A percentile compares a stretch with the other conserved stretches of the same genome.
These are phyloP conservation scores for Sebastes fasciatus DNA, from an alignment of 2,113 vertebrate species.

Conservation along the genomic window DNA sequence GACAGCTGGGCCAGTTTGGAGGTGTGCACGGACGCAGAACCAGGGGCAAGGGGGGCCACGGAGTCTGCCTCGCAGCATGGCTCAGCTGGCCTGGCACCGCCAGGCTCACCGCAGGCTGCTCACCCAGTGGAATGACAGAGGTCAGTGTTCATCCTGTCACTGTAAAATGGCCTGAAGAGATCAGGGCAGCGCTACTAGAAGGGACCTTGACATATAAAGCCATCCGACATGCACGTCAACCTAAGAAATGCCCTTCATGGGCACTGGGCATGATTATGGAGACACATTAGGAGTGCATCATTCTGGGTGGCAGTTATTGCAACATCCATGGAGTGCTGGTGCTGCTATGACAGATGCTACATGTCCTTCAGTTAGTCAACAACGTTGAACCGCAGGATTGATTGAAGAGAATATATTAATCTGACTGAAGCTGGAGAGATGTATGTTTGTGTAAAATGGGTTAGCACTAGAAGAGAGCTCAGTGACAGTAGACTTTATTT, in stretches of 20 bases:
- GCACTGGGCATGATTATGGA: conserved; percentile 53
- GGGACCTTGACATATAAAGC: conserved; percentile 72
- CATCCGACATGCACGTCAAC: conserved; percentile 67
- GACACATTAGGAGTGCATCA: conserved; percentile 52
- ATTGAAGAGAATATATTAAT: conserved; percentile 1
- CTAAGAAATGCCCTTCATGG: conserved; percentile 73
- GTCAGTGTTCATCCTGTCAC: conserved; percentile 75
- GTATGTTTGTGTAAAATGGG: not conserved
- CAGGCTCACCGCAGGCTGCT: conserved; percentile 65
- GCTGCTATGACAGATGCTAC: conserved; percentile 54
- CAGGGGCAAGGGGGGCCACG: conserved; percentile 43
- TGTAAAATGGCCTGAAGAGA: conserved; percentile 73
- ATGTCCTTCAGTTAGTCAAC: conserved; percentile 27
- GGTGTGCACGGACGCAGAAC: conserved; percentile 37
- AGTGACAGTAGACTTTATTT: not conserved
- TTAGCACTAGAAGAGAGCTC: not conserved
- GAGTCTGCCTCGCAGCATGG: conserved; percentile 52
- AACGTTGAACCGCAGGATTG: not conserved
- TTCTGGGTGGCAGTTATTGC: conserved; percentile 37
- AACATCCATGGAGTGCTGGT: conserved; percentile 44
- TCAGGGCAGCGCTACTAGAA: conserved; percentile 43
- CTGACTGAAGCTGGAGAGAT: not conserved
- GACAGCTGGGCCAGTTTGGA: conserved; percentile 70
- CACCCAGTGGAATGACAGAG: conserved; percentile 73
- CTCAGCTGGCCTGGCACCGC: conserved; percentile 67